These are phyloP conservation scores for Enteromius afrohamiltoni DNA, from an alignment of 2,797 vertebrate genomes.

Conservation along the genomic window DNA sequence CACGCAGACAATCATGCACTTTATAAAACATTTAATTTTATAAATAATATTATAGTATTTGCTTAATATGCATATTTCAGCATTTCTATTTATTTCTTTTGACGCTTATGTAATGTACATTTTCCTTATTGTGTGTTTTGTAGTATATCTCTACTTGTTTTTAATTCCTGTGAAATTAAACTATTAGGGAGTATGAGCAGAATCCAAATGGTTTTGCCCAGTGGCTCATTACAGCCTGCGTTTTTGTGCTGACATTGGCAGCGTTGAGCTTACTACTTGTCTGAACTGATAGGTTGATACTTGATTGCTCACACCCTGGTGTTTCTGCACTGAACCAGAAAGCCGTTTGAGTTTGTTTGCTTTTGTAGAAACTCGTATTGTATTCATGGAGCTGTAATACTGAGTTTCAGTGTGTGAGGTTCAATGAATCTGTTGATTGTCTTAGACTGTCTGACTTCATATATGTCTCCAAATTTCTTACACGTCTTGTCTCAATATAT, in stretches of 20 bases:
- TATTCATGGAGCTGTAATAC: constrained; percentile 58
- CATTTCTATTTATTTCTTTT: background rate
- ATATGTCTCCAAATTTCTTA: background rate
- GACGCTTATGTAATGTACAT: background rate
- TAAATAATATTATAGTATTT: background rate
- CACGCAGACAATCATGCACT: background rate
- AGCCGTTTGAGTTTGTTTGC: constrained; percentile 12
- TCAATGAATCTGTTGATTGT: constrained; percentile 5
- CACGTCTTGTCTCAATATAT: background rate
- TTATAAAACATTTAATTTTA: background rate
- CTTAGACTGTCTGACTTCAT: constrained; percentile 17
- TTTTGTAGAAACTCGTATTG: constrained; percentile 19
- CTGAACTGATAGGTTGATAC: background rate
- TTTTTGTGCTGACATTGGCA: constrained; percentile 12
- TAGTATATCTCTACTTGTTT: constrained; percentile 17
- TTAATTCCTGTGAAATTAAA: constrained; percentile 2
- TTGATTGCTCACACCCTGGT: constrained; percentile 6
- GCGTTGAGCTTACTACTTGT: constrained; percentile 11
- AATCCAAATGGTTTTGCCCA: constrained; percentile 42
- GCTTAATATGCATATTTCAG: background rate
- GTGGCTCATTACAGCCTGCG: constrained; percentile 17
- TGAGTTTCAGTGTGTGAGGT: constrained; percentile 30
- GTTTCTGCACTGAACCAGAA: constrained; percentile 26
- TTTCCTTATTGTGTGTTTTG: constrained; percentile 16
- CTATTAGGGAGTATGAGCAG: constrained; percentile 27